Conservation (phyloP, 2,888 invertebrate species). For the Pyrrhia umbra region DNA sequence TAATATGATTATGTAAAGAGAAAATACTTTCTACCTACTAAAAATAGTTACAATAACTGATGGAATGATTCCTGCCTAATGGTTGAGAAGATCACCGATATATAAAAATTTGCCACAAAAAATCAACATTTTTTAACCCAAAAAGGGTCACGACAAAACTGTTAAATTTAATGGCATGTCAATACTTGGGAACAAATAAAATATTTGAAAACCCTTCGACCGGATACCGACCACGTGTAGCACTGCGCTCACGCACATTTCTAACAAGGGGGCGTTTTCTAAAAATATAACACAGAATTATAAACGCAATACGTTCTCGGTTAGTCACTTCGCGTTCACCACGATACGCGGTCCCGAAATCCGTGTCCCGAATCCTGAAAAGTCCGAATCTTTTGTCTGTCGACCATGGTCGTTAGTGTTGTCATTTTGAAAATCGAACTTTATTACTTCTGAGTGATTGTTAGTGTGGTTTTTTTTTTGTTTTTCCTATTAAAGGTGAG, state of each 20-base stretch:
- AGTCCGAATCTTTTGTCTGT: conserved; percentile 51
- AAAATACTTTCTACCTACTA: no score
- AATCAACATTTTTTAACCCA: neutral
- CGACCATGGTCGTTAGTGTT: conserved; percentile 62
- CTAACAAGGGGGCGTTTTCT: conserved; percentile 88
- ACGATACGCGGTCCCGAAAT: conserved; percentile 65
- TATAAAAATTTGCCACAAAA: neutral
- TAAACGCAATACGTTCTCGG: conserved; percentile 72
- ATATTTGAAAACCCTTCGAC: conserved; percentile 76
- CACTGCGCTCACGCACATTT: conserved; percentile 71
- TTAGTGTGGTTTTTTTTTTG: conserved; percentile 31
- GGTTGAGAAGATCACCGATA: neutral
- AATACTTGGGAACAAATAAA: conserved; percentile 58
- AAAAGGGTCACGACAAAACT: conserved; percentile 8
- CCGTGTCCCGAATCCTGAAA: conserved; percentile 40
- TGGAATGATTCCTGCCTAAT: neutral
- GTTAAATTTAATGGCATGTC: conserved; percentile 46
- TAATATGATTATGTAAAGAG: no score
- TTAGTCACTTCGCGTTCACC: conserved; percentile 81
- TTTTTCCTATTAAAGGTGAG: conserved; percentile 8
- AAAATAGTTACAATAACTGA: no score
- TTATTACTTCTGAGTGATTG: conserved; percentile 25
- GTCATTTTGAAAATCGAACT: conserved; percentile 26
- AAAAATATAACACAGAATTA: conserved; percentile 83
- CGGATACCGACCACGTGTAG: conserved; percentile 82